phyloP scores from a whole-genome alignment of 23 tunicate species.

The Ciona savignyi region DNA sequence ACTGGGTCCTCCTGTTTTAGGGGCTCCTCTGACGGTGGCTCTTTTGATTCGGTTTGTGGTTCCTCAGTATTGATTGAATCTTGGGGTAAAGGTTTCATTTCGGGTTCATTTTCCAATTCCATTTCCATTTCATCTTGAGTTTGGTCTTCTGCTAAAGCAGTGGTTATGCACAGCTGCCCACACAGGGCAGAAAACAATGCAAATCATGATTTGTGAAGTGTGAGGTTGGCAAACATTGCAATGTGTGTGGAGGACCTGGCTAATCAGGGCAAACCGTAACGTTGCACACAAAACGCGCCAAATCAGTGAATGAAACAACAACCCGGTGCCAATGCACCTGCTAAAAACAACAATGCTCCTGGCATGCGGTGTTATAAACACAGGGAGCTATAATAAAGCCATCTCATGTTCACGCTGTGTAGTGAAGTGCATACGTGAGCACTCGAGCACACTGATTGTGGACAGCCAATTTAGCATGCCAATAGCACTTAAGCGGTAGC shows the following conservation, averaged over 20 bases:
- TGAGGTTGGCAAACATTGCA: too few relatives aligned
- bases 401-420: background rate
- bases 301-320: background rate
- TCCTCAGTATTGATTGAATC: background rate
- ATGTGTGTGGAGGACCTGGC: too few relatives aligned
- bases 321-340: too few relatives aligned
- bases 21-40: background rate
- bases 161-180: background rate
- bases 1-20: background rate
- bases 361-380: background rate
- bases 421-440: background rate
- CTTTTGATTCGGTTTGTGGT: too few relatives aligned
- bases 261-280: too few relatives aligned
- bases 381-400: background rate
- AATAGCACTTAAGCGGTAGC: background rate
- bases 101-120: slow-evolving; percentile 5
- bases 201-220: too few relatives aligned
- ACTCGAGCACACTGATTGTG: background rate
- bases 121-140: slow-evolving; percentile 5
- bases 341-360: background rate
- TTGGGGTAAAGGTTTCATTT: background rate
- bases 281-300: background rate
- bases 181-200: too few relatives aligned
- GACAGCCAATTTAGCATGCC: background rate
- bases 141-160: slow-evolving; percentile 9